Conservation (phyloP, 2,888 invertebrate species). For the Dynastes tityus region DNA sequence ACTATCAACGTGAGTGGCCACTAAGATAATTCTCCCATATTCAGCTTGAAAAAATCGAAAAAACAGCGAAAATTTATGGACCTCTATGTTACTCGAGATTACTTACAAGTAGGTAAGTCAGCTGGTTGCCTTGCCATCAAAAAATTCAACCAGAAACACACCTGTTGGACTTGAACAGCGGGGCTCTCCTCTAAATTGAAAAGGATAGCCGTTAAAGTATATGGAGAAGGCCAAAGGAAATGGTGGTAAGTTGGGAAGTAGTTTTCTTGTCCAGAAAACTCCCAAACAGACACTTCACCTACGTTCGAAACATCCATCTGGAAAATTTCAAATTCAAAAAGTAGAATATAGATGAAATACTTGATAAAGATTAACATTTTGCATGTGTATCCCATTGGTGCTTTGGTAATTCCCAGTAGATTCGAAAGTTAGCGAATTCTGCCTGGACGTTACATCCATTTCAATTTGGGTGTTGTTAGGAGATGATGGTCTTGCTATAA, state of each 20-base stretch:
- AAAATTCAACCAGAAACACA: slow-evolving; percentile 84
- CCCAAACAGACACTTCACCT: slow-evolving; percentile 81
- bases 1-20: slow-evolving; percentile 78
- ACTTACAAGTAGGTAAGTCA: slow-evolving; percentile 70
- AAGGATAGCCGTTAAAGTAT: slow-evolving; percentile 73
- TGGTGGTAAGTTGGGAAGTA: slow-evolving; percentile 82
- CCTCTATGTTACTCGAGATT: not conserved
- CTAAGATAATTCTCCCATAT: slow-evolving; percentile 76
- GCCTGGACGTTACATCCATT: slow-evolving; percentile 75
- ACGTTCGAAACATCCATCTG: slow-evolving; percentile 73
- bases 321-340: slow-evolving; percentile 58
- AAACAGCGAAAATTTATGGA: not conserved
- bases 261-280: slow-evolving; percentile 84
- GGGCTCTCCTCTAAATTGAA: slow-evolving; percentile 80
- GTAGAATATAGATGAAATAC: not conserved
- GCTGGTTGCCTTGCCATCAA: slow-evolving; percentile 75
- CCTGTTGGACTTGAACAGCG: slow-evolving; percentile 78
- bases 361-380: slow-evolving; percentile 69
- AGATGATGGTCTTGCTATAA: slow-evolving; percentile 71
- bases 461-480: slow-evolving; percentile 73
- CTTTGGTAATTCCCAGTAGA: slow-evolving; percentile 73
- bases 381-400: slow-evolving; percentile 78
- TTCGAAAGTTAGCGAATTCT: slow-evolving; percentile 76
- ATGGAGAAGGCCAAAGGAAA: slow-evolving; percentile 75
- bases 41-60: slow-evolving; percentile 69